Evolutionary conservation across 2,888 invertebrate species (phyloP).

Genomic region (Proisotoma minuta): DNA sequence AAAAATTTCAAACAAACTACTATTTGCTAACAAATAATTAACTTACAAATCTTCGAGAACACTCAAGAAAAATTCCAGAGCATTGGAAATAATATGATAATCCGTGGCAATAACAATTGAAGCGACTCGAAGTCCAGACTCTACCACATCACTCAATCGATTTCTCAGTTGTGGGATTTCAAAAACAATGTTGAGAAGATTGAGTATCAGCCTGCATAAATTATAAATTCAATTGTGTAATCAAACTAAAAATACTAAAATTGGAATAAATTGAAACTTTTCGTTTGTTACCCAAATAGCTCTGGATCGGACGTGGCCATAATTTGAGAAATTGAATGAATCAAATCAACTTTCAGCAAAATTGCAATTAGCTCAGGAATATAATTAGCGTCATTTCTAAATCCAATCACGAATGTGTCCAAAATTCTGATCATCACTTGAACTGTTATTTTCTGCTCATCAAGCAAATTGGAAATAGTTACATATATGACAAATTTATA

Average conservation of each 20-base stretch:
- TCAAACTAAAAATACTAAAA: background rate
- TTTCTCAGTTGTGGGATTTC: background rate
- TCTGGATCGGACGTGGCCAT: constrained; percentile 25
- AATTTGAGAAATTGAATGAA: constrained; percentile 25
- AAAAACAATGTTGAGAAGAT: background rate
- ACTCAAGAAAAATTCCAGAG: background rate
- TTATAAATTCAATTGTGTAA: background rate
- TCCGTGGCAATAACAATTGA: background rate
- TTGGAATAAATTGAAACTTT: background rate
- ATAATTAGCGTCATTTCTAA: constrained; percentile 10
- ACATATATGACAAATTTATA: background rate
- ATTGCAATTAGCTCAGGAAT: constrained; percentile 17
- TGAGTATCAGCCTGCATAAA: background rate
- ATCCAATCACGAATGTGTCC: background rate
- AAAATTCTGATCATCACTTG: background rate
- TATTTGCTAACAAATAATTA: background rate
- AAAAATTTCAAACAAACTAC: too few species aligned
- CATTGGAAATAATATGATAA: background rate
- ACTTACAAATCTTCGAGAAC: constrained; percentile 2
- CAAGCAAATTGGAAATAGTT: background rate
- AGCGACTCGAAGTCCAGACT: background rate
- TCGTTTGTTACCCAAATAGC: constrained; percentile 20
- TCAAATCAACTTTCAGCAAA: constrained; percentile 29
- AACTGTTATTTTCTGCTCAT: background rate
- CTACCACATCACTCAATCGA: background rate